Conservation (phyloP, 1,140 invertebrate genomes). For the Hycleus cichorii region DNA sequence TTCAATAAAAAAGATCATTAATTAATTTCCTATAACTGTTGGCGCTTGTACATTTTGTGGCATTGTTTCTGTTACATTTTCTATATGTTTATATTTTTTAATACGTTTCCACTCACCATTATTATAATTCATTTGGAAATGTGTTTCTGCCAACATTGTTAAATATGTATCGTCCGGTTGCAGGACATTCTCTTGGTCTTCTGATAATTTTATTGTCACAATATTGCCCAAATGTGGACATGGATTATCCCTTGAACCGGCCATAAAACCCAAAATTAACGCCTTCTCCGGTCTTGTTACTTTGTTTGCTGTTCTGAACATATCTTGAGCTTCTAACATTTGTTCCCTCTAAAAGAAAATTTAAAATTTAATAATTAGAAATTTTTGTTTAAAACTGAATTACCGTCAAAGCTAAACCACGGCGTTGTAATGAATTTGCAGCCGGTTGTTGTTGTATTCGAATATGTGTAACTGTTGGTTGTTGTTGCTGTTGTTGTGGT, state of each 20-base stretch:
- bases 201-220: slow-evolving; percentile 86
- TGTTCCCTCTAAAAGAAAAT: slow-evolving; percentile 69
- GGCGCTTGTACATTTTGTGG: slow-evolving; percentile 25
- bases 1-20: no score
- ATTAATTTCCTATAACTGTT: no score
- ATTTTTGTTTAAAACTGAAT: slow-evolving; percentile 21
- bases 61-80: slow-evolving; percentile 45
- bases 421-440: slow-evolving; percentile 51
- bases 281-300: slow-evolving; percentile 94
- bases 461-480: slow-evolving; percentile 47
- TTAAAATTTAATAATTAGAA: slow-evolving; percentile 1
- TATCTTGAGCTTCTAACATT: slow-evolving; percentile 95
- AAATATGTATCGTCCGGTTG: slow-evolving; percentile 66
- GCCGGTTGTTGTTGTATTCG: slow-evolving; percentile 48
- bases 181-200: slow-evolving; percentile 73
- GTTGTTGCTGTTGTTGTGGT: slow-evolving; percentile 32
- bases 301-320: slow-evolving; percentile 93
- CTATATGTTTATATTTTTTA: slow-evolving; percentile 68
- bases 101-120: slow-evolving; percentile 91
- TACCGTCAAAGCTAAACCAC: slow-evolving; percentile 76
- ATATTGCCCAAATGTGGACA: slow-evolving; percentile 90
- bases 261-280: slow-evolving; percentile 96
- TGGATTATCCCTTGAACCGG: slow-evolving; percentile 90
- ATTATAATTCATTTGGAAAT: slow-evolving; percentile 96
- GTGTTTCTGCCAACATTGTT: slow-evolving; percentile 79